Conservation (phyloP, 2,888 invertebrate genomes). For the Andrena trimmerana region DNA sequence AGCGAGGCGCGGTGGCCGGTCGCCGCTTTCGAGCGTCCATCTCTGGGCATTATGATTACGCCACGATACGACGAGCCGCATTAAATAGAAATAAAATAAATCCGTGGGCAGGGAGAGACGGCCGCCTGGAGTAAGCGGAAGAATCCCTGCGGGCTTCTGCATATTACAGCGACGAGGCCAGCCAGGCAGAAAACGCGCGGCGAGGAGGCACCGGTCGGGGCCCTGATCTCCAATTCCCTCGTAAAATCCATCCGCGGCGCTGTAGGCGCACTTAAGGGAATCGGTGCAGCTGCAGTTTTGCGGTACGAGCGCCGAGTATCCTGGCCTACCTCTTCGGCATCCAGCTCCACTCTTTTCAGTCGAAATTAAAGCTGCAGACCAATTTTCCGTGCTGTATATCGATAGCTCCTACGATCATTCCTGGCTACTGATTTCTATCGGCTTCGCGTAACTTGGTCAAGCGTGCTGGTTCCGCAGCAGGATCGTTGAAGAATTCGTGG, state of each 20-base stretch:
- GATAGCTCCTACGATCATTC: too few relatives aligned
- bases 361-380: too few relatives aligned
- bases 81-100: slow-evolving; percentile 68
- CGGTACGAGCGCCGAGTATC: slow-evolving; percentile 8
- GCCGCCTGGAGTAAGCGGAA: slow-evolving; percentile 36
- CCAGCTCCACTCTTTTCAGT: too few relatives aligned
- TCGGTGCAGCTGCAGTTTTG: slow-evolving; percentile 57
- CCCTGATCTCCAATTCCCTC: slow-evolving; percentile 66
- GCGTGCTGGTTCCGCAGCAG: too few relatives aligned
- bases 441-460: too few relatives aligned
- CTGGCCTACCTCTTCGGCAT: too few relatives aligned
- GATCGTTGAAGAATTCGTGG: too few relatives aligned
- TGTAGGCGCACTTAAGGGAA: slow-evolving; percentile 28
- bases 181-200: slow-evolving; percentile 57
- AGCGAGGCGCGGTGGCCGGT: not conserved
- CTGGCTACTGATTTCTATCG: too few relatives aligned
- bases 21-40: slow-evolving; percentile 16
- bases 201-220: slow-evolving; percentile 13
- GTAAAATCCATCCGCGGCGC: slow-evolving; percentile 61
- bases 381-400: too few relatives aligned
- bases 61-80: slow-evolving; percentile 44
- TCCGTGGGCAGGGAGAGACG: slow-evolving; percentile 14
- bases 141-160: slow-evolving; percentile 49
- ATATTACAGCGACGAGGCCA: slow-evolving; percentile 46
- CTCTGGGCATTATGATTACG: slow-evolving; percentile 51